Base-by-base conservation (phyloP, 2,888 invertebrate genomes). In the Abscondita cerata region DNA sequence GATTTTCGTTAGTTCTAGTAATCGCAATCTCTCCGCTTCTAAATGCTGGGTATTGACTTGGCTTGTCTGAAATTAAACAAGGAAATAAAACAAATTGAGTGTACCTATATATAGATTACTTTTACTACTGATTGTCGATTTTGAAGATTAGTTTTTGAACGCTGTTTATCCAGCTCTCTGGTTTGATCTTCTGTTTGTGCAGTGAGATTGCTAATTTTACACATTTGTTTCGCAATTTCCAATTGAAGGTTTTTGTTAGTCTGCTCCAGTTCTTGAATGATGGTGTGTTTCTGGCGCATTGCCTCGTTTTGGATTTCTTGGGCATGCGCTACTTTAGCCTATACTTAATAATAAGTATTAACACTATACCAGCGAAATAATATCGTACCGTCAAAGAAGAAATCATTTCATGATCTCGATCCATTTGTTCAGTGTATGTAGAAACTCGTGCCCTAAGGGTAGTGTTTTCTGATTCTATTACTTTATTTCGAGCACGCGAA, bases 401-500 rank as follows among this genome's bases (percentile, higher is more conserved):
- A 16, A 91, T 84, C 25, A 88, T 80, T 55, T 87, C 78, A 67
- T 89, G 87, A 69, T 89, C 89, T 68, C 85, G 85, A 31, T 83
- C 84, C 55, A 85, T 85, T 73, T 89, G 88, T 64, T 89, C 87
- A 19, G 85, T 82, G 62, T 89, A 77, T 1, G 86, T 84, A 36
- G 81, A 81, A 63, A 87, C 81, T 69, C 87, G 89, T 33, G 84
- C 82, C 73, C 87, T 87, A 25, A 85, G 78, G 0, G 80, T 81
- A 0, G 80, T 80, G 11, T 84, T 76, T 63, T 92, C 91, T 58
- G 85, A 85, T 70, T 89, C 89, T 16, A 92, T 78, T 52, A 87
- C 89, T 73, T 85, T 86, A 59, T 87, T 85, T 68, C 92, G 84
- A 25, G 90, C 89, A 75, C 85, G 88, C 0, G 86, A 80, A 0